Evolutionary conservation across 2,113 vertebrate genomes (phyloP), one percentile per base, ranked within the genome.

Genomic region (Xiphophorus maculatus): DNA sequence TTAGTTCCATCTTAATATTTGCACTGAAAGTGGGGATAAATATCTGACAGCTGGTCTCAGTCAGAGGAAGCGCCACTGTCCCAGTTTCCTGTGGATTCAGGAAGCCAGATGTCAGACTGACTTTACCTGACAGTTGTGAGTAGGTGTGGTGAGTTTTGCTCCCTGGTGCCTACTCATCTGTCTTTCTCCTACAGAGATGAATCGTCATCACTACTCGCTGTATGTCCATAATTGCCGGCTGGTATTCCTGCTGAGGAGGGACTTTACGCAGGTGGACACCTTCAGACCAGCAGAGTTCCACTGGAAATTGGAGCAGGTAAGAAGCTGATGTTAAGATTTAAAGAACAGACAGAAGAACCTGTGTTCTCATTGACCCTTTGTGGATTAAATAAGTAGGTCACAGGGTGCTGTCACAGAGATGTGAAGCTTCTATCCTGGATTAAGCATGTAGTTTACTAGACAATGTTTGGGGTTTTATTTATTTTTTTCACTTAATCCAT

Each of bases 271-370:
- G 82, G 96, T 96, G 0, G 96, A 98, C 91, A 97, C 97, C 33
- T 99, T 99, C 79, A 96, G 97, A 73, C 98, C 98, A 0, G 97
- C 98, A 0, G 97, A 99, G 89, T 99, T 98, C 92, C 98, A 99
- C 94, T 99, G 98, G 98, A 99, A 99, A 80, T 94, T 98, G 70
- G 97, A 99, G 83, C 97, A 99, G 97, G 98, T 99, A 93, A 62
- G 91, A 32, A 1, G 3, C 54, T 1, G 51, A 51, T 30, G 15
- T 10, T 29, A 30, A n/a, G 28, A 51, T 12, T 66, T 2, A 11
- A 61, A 35, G 1, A 35, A 19, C n/a, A 42, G 51, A 48, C 14
- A n/a, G 28, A 12, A 15, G 1, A 37, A 12, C 62, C 3, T 63
- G 25, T 30, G 32, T 66, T 66, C 42, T 74, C 7, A 35, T 15